Percentiles rank a stretch among this genome's conserved stretches.
Evolutionary conservation across 2,797 vertebrate genomes (phyloP).

Genomic region (Acipenser oxyrinchus): DNA sequence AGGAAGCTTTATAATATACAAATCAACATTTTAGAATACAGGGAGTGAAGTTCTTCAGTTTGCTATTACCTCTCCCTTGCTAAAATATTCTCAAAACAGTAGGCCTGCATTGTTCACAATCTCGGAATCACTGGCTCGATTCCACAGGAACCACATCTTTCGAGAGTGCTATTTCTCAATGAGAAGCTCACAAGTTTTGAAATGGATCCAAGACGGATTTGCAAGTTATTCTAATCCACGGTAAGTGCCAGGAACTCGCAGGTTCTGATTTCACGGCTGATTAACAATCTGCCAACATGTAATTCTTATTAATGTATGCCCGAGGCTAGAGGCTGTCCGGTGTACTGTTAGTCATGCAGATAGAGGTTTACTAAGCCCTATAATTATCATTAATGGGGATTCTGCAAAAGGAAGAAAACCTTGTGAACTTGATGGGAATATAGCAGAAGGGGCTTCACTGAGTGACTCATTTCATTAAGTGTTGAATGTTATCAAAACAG

Average conservation of each 20-base stretch:
- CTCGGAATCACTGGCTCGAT: too few relatives aligned
- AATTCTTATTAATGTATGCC: neutral
- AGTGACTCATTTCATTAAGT: neutral
- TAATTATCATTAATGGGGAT: constrained; percentile 19
- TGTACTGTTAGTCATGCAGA: constrained; percentile 6
- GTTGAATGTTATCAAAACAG: neutral
- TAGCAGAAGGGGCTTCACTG: constrained; percentile 3
- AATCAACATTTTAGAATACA: too few relatives aligned
- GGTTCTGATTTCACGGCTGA: neutral
- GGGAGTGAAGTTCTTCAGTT: too few relatives aligned
- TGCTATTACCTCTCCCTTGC: too few relatives aligned
- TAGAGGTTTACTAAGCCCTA: constrained; percentile 8
- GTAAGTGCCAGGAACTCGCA: neutral
- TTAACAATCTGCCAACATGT: constrained; percentile 1
- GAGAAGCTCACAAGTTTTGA: neutral
- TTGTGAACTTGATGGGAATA: constrained; percentile 11
- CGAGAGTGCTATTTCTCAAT: neutral
- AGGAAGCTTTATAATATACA: too few relatives aligned
- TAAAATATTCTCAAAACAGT: too few relatives aligned
- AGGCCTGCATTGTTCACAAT: too few relatives aligned
- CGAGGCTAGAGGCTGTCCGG: neutral
- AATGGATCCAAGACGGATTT: neutral
- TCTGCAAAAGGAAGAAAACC: constrained; percentile 8
- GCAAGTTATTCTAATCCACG: neutral
- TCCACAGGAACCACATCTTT: neutral